phyloP scores from a whole-genome alignment of 2,888 invertebrate genomes.

The Ceraclea dissimilis region DNA sequence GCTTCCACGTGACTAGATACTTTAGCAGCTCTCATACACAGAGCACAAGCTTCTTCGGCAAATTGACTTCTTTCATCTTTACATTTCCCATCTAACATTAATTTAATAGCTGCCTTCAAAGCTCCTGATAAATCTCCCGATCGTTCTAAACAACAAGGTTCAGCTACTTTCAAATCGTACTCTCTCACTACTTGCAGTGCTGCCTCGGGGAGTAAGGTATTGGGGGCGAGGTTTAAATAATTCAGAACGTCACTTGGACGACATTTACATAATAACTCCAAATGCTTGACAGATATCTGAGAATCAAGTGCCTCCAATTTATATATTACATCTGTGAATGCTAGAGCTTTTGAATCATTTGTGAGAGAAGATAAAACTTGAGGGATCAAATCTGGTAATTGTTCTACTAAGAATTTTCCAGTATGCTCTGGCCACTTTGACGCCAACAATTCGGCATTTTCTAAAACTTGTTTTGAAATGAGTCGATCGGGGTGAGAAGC shows the following conservation, averaged over 20 bases:
- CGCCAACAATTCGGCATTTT: slow-evolving; percentile 14
- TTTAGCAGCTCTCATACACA: slow-evolving; percentile 32
- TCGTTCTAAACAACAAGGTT: slow-evolving; percentile 40
- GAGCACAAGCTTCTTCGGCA: slow-evolving; percentile 32
- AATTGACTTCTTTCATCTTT: slow-evolving; percentile 26
- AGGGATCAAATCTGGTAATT: slow-evolving; percentile 29
- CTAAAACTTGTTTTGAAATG: slow-evolving; percentile 19
- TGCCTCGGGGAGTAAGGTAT: slow-evolving; percentile 39
- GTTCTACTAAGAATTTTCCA: slow-evolving; percentile 35
- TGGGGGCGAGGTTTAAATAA: slow-evolving; percentile 35
- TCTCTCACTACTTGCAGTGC: slow-evolving; percentile 36
- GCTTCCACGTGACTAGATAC: slow-evolving; percentile 29
- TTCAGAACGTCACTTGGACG: slow-evolving; percentile 32
- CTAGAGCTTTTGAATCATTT: slow-evolving; percentile 30
- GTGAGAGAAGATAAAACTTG: slow-evolving; percentile 28
- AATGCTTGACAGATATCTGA: slow-evolving; percentile 34
- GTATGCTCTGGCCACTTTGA: slow-evolving; percentile 25
- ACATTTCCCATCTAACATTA: slow-evolving; percentile 27
- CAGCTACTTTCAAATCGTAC: slow-evolving; percentile 34
- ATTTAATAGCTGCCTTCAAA: slow-evolving; percentile 34
- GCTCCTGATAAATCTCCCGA: slow-evolving; percentile 39
- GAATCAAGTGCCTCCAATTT: slow-evolving; percentile 33
- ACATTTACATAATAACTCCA: slow-evolving; percentile 34
- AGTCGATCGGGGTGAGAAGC: slow-evolving; percentile 21
- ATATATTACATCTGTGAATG: slow-evolving; percentile 34